Conservation (phyloP, 2,888 invertebrate genomes). For the Isotomurus palustris region DNA sequence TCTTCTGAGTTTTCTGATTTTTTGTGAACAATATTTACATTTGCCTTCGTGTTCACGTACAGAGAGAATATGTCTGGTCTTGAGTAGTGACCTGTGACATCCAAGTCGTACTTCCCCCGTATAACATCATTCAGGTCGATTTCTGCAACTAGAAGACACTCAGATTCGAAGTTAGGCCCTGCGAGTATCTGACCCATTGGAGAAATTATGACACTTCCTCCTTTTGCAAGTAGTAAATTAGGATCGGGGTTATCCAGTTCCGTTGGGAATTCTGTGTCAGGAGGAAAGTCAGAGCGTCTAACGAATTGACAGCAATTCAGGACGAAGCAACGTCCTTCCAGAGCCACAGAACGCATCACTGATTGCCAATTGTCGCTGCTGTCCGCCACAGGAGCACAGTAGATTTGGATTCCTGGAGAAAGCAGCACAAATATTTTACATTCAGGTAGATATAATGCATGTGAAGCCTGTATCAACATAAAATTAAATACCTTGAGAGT, state of each 20-base stretch:
- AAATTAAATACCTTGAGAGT: constrained; percentile 35
- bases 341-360: constrained; percentile 34
- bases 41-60: constrained; percentile 23
- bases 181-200: constrained; percentile 33
- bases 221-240: constrained; percentile 19
- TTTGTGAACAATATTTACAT: neutral
- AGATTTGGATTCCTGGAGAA: constrained; percentile 35
- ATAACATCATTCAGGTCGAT: constrained; percentile 30
- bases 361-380: constrained; percentile 27
- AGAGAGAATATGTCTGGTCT: constrained; percentile 36
- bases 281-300: constrained; percentile 21
- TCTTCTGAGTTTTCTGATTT: too few species aligned
- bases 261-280: constrained; percentile 8
- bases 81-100: constrained; percentile 30
- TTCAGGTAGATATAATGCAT: neutral
- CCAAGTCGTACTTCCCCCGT: constrained; percentile 34
- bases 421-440: neutral
- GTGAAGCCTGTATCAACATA: neutral
- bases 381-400: constrained; percentile 35
- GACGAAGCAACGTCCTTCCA: constrained; percentile 36
- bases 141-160: constrained; percentile 27
- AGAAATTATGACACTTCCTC: constrained; percentile 31
- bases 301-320: constrained; percentile 30
- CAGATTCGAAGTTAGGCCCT: constrained; percentile 25
- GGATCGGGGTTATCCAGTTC: constrained; percentile 10